A percentile compares a stretch with the other conserved stretches of the same genome.
Conservation (phyloP, 2,888 invertebrate species). For the Archips xylosteana region DNA sequence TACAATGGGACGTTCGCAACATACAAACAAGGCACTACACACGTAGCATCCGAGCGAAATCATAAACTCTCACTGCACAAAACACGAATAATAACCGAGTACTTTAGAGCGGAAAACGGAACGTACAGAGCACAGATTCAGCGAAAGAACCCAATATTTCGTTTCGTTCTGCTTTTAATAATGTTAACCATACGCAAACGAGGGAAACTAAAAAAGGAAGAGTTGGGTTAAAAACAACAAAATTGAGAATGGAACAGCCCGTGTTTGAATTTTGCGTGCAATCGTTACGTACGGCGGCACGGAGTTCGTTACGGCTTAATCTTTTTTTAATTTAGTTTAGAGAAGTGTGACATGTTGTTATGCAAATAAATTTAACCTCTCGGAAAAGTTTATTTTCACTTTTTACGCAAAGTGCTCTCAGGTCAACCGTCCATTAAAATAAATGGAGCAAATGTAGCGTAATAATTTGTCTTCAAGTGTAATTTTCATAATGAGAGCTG, state of each 20-base stretch:
- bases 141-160: conserved; percentile 44
- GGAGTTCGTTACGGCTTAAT: conserved; percentile 49
- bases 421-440: conserved; percentile 33
- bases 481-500: conserved; percentile 30
- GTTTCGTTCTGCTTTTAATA: conserved; percentile 53
- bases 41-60: conserved; percentile 46
- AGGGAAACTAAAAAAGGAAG: conserved; percentile 49
- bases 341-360: conserved; percentile 42
- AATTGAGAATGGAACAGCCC: conserved; percentile 50
- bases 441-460: conserved; percentile 31
- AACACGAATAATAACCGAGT: conserved; percentile 43
- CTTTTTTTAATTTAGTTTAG: conserved; percentile 48
- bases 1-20: conserved; percentile 43
- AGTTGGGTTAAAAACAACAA: conserved; percentile 45
- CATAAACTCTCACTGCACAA: conserved; percentile 42
- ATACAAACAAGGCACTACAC: conserved; percentile 44
- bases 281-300: conserved; percentile 30
- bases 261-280: conserved; percentile 51
- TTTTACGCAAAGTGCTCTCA: conserved; percentile 21
- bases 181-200: conserved; percentile 55
- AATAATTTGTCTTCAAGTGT: conserved; percentile 28
- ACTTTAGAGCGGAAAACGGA: conserved; percentile 42
- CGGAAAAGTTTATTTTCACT: conserved; percentile 10
- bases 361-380: conserved; percentile 16
- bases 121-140: conserved; percentile 43